Conservation (phyloP, 2,888 invertebrate species). For the Zootermopsis nevadensis region DNA sequence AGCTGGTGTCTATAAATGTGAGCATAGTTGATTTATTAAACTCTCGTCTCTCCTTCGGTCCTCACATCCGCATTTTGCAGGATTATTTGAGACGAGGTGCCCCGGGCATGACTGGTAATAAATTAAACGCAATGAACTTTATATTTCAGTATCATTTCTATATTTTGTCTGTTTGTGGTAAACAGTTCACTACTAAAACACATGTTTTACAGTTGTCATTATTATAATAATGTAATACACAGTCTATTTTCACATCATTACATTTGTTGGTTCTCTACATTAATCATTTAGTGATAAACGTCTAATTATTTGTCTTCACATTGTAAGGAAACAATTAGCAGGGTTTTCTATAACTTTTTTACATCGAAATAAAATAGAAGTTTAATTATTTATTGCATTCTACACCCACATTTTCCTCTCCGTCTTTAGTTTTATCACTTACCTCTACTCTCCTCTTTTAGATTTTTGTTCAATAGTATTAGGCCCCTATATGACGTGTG, state of each 20-base stretch:
- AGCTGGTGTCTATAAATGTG: no score
- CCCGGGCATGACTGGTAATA: no score
- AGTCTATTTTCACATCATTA: not conserved
- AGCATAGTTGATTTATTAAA: no score
- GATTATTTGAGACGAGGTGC: no score
- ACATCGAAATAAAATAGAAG: conserved; percentile 23
- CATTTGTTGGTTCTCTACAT: conserved; percentile 15
- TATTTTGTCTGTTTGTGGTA: conserved; percentile 26
- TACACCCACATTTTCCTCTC: conserved; percentile 25
- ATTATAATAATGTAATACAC: not conserved
- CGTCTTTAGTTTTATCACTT: conserved; percentile 22
- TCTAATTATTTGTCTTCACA: conserved; percentile 34
- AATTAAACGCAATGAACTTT: no score
- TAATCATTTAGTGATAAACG: not conserved
- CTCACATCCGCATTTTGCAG: no score
- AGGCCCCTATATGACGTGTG: conserved; percentile 35
- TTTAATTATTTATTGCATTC: conserved; percentile 36
- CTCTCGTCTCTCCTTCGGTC: no score
- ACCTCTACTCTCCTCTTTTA: conserved; percentile 2
- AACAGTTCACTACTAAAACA: conserved; percentile 26
- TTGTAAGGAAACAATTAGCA: conserved; percentile 22
- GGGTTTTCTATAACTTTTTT: not conserved
- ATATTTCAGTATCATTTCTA: not conserved
- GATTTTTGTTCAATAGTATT: conserved; percentile 12
- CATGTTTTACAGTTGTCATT: conserved; percentile 32